Evolutionary conservation across 2,113 vertebrate species (phyloP), one percentile per base, ranked within the genome.

Genomic region (Pleuronectes platessa): DNA sequence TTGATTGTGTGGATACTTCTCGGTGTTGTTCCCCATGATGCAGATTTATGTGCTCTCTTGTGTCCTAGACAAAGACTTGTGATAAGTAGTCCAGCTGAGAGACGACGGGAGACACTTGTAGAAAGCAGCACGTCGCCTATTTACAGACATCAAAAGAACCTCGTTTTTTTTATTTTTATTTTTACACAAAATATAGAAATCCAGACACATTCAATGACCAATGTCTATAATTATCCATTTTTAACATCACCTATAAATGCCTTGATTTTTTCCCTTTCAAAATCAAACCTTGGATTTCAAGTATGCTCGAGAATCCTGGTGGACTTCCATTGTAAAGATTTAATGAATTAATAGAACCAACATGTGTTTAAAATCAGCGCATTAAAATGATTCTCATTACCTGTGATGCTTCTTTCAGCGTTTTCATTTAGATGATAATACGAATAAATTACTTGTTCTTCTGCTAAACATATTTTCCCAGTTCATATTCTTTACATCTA

Each of bases 331-430:
- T 31, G 7, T 31, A 31, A 31, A 31, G 31, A 31, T 42, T 13
- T 42, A 42, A 3, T 42, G 12, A 42, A 42, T 42, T 1, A 12
- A 42, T 42, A 12, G 40, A 42, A 42, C 10, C 15, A 24, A 56
- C 63, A n/a, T 26, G 11, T 42, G 4, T 54, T 35, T 76, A 27
- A 54, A 71, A 56, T 37, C 35, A 49, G 40, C 59, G 21, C 66
- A 42, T 23, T 3, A n/a, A 2, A n/a, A 5, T 69, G 31, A 31
- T 49, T 61, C 18, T 61, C 15, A 69, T 78, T 65, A 26, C 47
- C 5, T 45, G 20, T 42, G 37, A 47, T 23, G 9, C 13, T 64
- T 3, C 37, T 13, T 42, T 60, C 24, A 26, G 13, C 13, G 3
- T 3, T 26, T 49, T 70, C 0, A 70, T 54, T 65, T 3, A 72